Conservation (phyloP, 2,888 invertebrate genomes). For the Dolichopus griseipennis region DNA sequence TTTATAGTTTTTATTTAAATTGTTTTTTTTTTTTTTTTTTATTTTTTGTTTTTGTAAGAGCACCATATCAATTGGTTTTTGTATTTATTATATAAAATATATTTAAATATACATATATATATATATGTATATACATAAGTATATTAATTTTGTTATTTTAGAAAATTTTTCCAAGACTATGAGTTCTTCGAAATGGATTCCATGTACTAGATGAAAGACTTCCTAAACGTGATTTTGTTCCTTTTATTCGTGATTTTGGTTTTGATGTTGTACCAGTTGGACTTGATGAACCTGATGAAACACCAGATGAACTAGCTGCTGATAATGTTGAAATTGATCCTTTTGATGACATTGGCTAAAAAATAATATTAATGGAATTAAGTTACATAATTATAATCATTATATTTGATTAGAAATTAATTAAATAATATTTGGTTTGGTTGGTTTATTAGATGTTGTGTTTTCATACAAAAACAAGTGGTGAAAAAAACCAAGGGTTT, state of each 20-base stretch:
- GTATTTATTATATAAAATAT: no score
- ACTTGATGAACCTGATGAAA: constrained; percentile 41
- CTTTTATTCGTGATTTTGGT: constrained; percentile 37
- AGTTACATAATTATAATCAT: no score
- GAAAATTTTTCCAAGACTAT: constrained; percentile 42
- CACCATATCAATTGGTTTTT: background rate
- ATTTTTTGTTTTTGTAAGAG: background rate
- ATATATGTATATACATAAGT: no score
- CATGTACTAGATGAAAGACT: constrained; percentile 41
- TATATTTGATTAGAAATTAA: no score
- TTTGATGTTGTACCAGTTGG: constrained; percentile 39
- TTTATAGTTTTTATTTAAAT: background rate
- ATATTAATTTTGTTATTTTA: constrained; percentile 20
- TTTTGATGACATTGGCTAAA: constrained; percentile 40
- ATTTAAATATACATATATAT: no score
- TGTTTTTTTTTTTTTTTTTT: background rate
- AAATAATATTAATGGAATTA: no score
- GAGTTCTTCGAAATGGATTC: constrained; percentile 43
- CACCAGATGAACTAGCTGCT: constrained; percentile 42
- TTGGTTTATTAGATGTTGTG: no score
- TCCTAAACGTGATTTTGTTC: constrained; percentile 37
- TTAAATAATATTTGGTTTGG: no score
- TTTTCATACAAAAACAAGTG: no score
- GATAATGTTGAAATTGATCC: constrained; percentile 42
- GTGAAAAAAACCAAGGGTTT: no score